phyloP scores from a whole-genome alignment of 2,888 invertebrate species.

The Amblyteles armatorius region DNA sequence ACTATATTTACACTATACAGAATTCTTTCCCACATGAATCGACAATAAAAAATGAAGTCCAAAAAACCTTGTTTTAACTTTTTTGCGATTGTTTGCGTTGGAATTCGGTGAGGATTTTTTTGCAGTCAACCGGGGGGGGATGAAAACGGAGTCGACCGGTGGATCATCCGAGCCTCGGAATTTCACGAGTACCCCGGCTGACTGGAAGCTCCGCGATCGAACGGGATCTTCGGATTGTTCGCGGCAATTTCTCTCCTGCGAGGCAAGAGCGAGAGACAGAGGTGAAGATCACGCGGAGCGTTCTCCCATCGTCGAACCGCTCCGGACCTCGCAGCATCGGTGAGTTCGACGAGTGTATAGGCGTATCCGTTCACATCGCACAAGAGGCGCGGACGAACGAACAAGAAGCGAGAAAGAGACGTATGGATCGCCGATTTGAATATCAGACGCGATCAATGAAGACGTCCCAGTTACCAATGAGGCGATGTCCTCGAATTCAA shows the following conservation, averaged over 20 bases:
- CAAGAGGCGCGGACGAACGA: conserved; percentile 10
- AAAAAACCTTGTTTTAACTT: neutral
- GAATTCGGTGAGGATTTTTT: neutral
- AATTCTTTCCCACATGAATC: neutral
- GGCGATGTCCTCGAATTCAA: conserved; percentile 65
- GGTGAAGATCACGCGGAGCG: conserved; percentile 36
- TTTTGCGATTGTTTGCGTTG: neutral
- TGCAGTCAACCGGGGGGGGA: neutral
- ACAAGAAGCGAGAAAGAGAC: conserved; percentile 29
- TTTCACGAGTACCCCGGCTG: conserved; percentile 24
- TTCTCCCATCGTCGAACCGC: conserved; percentile 36
- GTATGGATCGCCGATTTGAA: conserved; percentile 53
- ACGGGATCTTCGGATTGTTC: conserved; percentile 64
- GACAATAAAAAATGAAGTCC: neutral
- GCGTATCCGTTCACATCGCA: conserved; percentile 14
- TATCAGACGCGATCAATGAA: conserved; percentile 57
- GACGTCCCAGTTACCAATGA: conserved; percentile 63
- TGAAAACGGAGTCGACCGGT: neutral
- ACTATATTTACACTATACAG: neutral
- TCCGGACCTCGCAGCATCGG: conserved; percentile 38
- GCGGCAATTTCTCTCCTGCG: conserved; percentile 11
- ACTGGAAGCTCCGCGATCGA: conserved; percentile 45
- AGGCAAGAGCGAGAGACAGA: conserved; percentile 27
- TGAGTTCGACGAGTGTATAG: conserved; percentile 63
- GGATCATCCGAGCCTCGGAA: conserved; percentile 19